Evolutionary conservation across 2,113 vertebrate genomes (phyloP), one percentile per base, ranked within the genome.

Genomic region (Macroglossus sobrinus): DNA sequence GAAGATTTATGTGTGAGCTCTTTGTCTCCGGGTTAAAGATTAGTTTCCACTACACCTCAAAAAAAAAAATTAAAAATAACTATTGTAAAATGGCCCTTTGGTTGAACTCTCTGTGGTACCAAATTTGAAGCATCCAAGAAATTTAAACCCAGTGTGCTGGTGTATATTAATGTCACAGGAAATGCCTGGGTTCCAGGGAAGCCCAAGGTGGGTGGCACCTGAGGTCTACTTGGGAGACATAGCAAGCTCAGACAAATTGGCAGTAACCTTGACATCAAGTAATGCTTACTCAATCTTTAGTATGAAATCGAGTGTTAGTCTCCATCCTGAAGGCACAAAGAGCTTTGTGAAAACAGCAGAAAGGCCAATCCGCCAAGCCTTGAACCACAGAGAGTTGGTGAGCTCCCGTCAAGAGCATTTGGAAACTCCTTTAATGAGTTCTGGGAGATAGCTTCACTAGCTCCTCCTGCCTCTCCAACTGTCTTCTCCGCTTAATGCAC

Each of bases 1-100:
- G 87, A 97, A 98, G 97, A 98, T 96, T 97, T 98, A 98, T 98
- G 82, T 88, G 91, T 35, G 33, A 90, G 91, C 81, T 98, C 94
- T 63, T 95, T 97, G 40, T 97, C 97, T 98, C 74, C 64, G 66
- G 11, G 91, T 98, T 97, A 94, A 82, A 5, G 0, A 66, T 24
- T 64, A 86, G 68, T 96, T 35, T 22, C 14, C 15, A 4, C 50
- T 15, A 50, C 50, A 64, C 18, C 59, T 8, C 1, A 5, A n/a
- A 59, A 71, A 40, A 71, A 88, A 45, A 66, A 21, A 74, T 96
- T 97, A 95, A 95, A 97, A 97, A 94, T 45, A 80, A 85, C 66
- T 80, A 68, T 95, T 89, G 88, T 80, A 50, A 93, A 98, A 92
- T 14, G 35, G 50, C 71, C 57, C 47, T 57, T 92, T 40, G 28